A percentile compares a stretch with the other conserved stretches of the same genome.
Conservation (phyloP, 2,888 invertebrate species). For the Thereva unica region DNA sequence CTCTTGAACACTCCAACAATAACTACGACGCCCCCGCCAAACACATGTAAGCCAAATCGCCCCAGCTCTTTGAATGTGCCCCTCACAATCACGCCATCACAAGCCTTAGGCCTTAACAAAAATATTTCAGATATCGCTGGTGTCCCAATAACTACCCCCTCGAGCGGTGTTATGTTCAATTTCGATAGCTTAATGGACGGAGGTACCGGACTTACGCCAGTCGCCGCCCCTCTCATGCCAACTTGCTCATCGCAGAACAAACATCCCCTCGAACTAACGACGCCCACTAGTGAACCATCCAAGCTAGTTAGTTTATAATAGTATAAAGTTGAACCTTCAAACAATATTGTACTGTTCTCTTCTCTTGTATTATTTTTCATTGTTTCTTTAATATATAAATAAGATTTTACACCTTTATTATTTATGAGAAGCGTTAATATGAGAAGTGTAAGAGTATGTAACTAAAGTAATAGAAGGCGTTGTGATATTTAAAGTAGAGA, state of each 20-base stretch:
- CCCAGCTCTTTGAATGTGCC: conserved; percentile 75
- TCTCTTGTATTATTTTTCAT: conserved; percentile 20
- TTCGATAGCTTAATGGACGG: conserved; percentile 93
- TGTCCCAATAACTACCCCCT: conserved; percentile 84
- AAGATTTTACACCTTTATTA: conserved; percentile 17
- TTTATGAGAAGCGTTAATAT: conserved; percentile 3
- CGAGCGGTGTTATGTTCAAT: conserved; percentile 84
- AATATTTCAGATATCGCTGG: conserved; percentile 71
- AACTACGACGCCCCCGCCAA: conserved; percentile 49
- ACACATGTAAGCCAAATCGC: conserved; percentile 63
- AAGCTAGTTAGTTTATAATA: conserved; percentile 84
- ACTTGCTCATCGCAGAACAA: conserved; percentile 75
- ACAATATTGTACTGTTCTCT: conserved; percentile 5
- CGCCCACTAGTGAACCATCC: conserved; percentile 72
- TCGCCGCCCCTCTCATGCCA: conserved; percentile 71
- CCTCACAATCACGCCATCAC: conserved; percentile 62
- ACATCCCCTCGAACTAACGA: conserved; percentile 70
- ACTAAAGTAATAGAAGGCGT: conserved; percentile 53
- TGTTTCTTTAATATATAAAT: conserved; percentile 18
- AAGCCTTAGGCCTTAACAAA: conserved; percentile 60
- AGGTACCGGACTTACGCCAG: conserved; percentile 89
- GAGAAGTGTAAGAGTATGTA: no score
- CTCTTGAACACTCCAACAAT: conserved; percentile 57
- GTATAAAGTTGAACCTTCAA: neutral
- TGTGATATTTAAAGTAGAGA: conserved; percentile 56